phyloP scores from a whole-genome alignment of 64 coral and sea anemone genomes.

The Exaiptasia diaphana region DNA sequence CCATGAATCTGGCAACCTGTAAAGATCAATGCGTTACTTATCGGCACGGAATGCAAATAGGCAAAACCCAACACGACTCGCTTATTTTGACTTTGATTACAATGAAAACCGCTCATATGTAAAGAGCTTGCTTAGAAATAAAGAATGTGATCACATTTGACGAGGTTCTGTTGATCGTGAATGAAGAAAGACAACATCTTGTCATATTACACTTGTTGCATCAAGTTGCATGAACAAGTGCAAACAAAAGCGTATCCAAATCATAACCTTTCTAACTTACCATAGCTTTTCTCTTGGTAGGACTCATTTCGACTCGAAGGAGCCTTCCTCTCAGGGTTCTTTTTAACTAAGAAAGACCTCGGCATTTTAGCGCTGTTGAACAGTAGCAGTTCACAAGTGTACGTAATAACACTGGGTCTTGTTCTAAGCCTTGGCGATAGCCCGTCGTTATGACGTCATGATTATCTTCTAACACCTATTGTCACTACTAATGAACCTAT shows the following conservation, averaged over 20 bases:
- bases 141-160: background rate
- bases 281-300: background rate
- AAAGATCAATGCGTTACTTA: constrained; percentile 17
- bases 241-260: constrained; percentile 6
- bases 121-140: background rate
- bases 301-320: background rate
- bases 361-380: too few relatives aligned
- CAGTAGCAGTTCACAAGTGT: too few relatives aligned
- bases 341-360: constrained; percentile 71
- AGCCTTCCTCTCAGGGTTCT: constrained; percentile 35
- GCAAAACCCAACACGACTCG: background rate
- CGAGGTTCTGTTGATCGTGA: background rate
- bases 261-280: background rate
- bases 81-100: background rate
- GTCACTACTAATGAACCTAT: too few relatives aligned
- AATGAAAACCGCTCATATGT: background rate
- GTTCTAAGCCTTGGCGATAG: too few relatives aligned
- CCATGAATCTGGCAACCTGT: constrained; percentile 5
- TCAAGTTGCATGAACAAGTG: constrained; percentile 30
- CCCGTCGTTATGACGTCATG: too few relatives aligned
- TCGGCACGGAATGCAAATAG: constrained; percentile 2
- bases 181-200: background rate
- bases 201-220: constrained; percentile 61
- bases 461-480: too few relatives aligned
- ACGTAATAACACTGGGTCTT: too few relatives aligned